Evolutionary conservation across 2,113 vertebrate genomes (phyloP).

Genomic region (Penelope pileata): DNA sequence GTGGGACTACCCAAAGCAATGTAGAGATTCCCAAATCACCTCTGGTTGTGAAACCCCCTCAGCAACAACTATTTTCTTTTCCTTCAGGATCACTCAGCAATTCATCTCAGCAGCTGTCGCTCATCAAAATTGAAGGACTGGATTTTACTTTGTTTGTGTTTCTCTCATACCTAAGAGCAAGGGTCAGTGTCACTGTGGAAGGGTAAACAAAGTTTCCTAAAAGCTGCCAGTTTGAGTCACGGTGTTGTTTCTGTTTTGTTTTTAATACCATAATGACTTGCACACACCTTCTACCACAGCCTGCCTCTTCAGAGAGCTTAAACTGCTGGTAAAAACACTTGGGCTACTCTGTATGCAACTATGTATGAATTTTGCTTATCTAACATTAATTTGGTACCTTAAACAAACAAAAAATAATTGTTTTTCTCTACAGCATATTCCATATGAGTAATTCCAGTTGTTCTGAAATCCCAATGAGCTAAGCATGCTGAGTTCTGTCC

Average conservation of each 20-base stretch:
- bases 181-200: neutral
- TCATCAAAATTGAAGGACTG: neutral
- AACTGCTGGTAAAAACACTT: slow-evolving; percentile 17
- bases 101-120: neutral
- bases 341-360: neutral
- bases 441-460: slow-evolving; percentile 2
- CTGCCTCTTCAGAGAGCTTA: slow-evolving; percentile 16
- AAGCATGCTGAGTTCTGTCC: neutral
- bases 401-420: slow-evolving; percentile 52
- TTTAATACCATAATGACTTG: neutral
- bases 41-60: neutral
- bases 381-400: slow-evolving; percentile 28
- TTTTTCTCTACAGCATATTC: slow-evolving; percentile 37
- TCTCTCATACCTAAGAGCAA: neutral
- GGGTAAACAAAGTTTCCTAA: neutral
- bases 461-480: slow-evolving; percentile 47
- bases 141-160: neutral
- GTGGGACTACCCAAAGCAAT: neutral
- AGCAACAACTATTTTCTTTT: neutral
- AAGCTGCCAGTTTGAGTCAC: neutral
- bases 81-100: neutral
- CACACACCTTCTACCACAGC: slow-evolving; percentile 1
- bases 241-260: neutral
- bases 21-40: neutral
- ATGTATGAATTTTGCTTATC: slow-evolving; percentile 23